These are phyloP conservation scores for Melospiza georgiana DNA, from an alignment of 2,113 vertebrate genomes.

Conservation along the genomic window DNA sequence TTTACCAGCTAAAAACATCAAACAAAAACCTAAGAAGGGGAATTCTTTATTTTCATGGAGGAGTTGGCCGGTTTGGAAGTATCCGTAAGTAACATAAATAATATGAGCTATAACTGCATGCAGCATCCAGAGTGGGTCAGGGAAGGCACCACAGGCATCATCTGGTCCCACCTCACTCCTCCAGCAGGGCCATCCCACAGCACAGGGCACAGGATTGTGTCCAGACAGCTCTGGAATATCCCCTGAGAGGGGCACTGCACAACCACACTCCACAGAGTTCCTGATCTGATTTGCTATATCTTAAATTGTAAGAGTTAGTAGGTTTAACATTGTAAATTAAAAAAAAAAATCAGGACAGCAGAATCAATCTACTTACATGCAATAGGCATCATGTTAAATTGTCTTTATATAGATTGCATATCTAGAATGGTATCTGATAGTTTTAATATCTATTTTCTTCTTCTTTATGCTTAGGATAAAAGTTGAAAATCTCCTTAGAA, in stretches of 20 bases:
- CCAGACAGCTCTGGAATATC: neutral
- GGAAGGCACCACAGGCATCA: neutral
- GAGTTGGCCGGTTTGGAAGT: conserved; percentile 68
- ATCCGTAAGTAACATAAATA: conserved; percentile 65
- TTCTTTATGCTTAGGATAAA: neutral
- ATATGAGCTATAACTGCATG: neutral
- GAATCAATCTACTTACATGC: neutral
- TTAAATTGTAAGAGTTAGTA: neutral
- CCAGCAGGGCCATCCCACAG: neutral
- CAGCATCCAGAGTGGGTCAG: neutral
- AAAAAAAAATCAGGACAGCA: neutral
- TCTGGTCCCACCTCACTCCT: neutral
- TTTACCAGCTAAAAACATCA: conserved; percentile 73
- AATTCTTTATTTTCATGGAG: conserved; percentile 79
- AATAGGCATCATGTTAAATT: neutral
- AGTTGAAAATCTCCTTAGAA: neutral
- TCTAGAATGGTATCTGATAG: neutral
- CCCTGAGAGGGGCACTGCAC: neutral
- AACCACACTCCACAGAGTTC: neutral
- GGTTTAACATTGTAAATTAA: neutral
- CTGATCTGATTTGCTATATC: neutral
- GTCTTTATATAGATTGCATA: neutral
- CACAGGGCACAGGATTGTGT: neutral
- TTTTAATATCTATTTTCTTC: neutral
- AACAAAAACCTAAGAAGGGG: conserved; percentile 56